Base-by-base conservation (phyloP, 1,140 invertebrate species). In the Copidosoma floridanum region DNA sequence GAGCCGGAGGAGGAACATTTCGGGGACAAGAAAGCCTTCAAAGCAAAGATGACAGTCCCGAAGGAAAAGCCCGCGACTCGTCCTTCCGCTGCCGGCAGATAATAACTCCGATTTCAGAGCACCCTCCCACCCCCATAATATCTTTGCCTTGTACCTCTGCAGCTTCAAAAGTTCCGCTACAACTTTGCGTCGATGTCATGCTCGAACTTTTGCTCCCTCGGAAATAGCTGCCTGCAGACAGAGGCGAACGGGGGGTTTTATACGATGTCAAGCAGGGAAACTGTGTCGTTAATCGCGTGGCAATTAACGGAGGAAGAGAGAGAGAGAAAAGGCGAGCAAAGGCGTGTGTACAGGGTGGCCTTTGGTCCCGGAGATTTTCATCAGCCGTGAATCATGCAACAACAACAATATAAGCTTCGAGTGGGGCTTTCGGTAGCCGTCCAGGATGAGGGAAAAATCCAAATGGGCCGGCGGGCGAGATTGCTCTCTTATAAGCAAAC, bases 61-160 rank as follows among this genome's bases (percentile, higher is more conserved):
- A 8, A 32, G 24, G 24, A 50, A 32, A 47, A 43, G 16, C 47
- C 21, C 46, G 47, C 51, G 35, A 58, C 51, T 58, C 48, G 56
- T 46, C 47, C 56, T 58, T 26, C 56, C 56, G 56, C 54, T 58
- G 56, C 57, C 57, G 52, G 46, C 61, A 64, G 56, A 58, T 59
- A 64, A 64, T 54, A 54, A 59, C 62, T 64, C 35, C 35, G 59
- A 58, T 54, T 54, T 47, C 59, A 37, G 51, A 53, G 57, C 32
- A 14, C 24, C 43, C 44, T 57, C 44, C n/a, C n/a, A n/a, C n/a
- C n/a, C n/a, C n/a, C n/a, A n/a, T n/a, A n/a, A n/a, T n/a, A n/a
- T n/a, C n/a, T n/a, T n/a, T 18, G 14, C 32, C 2, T 10, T 35
- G 10, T 5, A 24, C 11, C 16, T 0, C 56, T 58, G 37, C 35